A percentile compares a stretch with the other conserved stretches of the same genome.
phyloP scores from a whole-genome alignment of 2,113 vertebrate species.

The Pontoporia blainvillei region DNA sequence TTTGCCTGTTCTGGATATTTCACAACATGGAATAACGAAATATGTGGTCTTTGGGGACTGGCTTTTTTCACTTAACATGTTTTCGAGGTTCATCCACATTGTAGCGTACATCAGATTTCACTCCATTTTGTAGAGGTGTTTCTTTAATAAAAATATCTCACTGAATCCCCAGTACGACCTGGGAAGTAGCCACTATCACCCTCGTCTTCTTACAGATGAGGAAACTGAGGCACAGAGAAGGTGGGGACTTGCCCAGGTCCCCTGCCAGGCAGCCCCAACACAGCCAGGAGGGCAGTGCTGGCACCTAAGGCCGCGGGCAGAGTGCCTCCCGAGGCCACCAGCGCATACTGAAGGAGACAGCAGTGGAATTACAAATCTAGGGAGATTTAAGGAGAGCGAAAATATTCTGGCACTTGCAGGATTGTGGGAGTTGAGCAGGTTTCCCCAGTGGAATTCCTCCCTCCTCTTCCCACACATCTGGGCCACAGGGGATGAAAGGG shows the following conservation, averaged over 20 bases:
- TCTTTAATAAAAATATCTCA: neutral
- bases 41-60: neutral
- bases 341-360: conserved; percentile 58
- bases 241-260: neutral
- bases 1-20: neutral
- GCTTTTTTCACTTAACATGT: neutral
- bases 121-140: neutral
- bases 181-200: neutral
- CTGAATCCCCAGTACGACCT: neutral
- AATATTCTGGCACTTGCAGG: conserved; percentile 60
- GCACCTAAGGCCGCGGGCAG: neutral
- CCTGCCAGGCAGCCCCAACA: neutral
- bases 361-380: conserved; percentile 68
- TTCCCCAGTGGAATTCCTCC: conserved; percentile 66
- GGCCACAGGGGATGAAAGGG: neutral
- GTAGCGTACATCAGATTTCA: neutral
- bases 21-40: neutral
- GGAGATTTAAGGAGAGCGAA: conserved; percentile 65
- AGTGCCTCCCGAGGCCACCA: neutral
- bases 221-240: neutral
- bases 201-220: neutral
- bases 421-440: conserved; percentile 40
- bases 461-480: conserved; percentile 23
- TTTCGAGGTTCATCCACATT: neutral
- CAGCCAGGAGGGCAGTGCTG: neutral